Conservation (phyloP, 1,140 invertebrate species). For the Adelges cooleyi region DNA sequence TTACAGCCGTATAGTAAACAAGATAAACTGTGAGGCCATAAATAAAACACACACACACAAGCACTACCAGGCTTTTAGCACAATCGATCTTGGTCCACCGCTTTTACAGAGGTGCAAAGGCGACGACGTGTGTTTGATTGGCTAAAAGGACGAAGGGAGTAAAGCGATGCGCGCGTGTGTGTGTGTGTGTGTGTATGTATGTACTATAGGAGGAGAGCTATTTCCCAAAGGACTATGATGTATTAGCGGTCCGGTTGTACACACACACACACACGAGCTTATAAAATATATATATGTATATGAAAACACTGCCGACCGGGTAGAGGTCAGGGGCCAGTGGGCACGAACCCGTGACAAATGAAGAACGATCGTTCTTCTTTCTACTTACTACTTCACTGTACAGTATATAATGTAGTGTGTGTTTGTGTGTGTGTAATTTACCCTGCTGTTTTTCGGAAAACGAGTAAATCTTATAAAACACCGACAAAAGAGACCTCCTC, state of each 20-base stretch:
- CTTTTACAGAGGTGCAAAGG: slow-evolving; percentile 17
- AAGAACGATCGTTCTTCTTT: slow-evolving; percentile 25
- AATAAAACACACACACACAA: slow-evolving; percentile 27
- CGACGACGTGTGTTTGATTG: slow-evolving; percentile 23
- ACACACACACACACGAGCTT: not conserved
- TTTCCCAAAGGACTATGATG: slow-evolving; percentile 19
- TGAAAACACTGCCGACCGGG: not conserved
- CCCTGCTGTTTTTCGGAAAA: slow-evolving; percentile 1
- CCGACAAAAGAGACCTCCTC: slow-evolving; percentile 9
- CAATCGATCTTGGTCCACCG: slow-evolving; percentile 23
- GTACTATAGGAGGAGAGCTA: not conserved
- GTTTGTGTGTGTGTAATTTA: too few species aligned
- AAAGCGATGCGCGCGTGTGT: too few species aligned
- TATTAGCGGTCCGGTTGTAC: slow-evolving; percentile 19
- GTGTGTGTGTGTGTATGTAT: too few species aligned
- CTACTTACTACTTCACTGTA: not conserved
- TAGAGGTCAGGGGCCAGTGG: slow-evolving; percentile 21
- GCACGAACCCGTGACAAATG: slow-evolving; percentile 28
- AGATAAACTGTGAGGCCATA: slow-evolving; percentile 23
- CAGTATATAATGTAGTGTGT: too few species aligned
- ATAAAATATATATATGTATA: not conserved
- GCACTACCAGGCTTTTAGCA: slow-evolving; percentile 25
- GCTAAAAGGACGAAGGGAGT: not conserved
- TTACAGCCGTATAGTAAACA: too few species aligned
- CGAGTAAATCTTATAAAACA: slow-evolving; percentile 28